A percentile compares a stretch with the other conserved stretches of the same genome.
Conservation (phyloP, 1,140 invertebrate species). For the Hypothenemus hampei region DNA sequence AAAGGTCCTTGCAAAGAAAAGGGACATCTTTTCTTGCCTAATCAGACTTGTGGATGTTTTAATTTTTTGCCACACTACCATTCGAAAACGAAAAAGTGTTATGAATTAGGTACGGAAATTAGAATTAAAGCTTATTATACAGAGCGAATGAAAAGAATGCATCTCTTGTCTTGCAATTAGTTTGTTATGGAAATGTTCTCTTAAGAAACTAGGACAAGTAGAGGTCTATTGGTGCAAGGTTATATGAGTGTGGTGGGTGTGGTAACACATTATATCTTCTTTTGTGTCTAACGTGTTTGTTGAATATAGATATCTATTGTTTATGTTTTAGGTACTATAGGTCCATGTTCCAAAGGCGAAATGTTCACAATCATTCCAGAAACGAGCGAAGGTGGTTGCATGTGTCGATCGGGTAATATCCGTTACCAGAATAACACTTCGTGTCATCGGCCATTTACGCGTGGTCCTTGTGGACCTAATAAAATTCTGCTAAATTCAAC, state of each 20-base stretch:
- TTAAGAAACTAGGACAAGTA: no score
- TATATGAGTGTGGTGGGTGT: no score
- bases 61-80: slow-evolving; percentile 66
- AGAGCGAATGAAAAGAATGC: not conserved
- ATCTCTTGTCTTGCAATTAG: no score
- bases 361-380: slow-evolving; percentile 51
- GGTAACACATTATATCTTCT: no score
- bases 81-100: slow-evolving; percentile 61
- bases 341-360: slow-evolving; percentile 67
- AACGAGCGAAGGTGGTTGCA: slow-evolving; percentile 53
- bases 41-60: slow-evolving; percentile 66
- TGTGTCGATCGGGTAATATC: slow-evolving; percentile 66
- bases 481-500: slow-evolving; percentile 61
- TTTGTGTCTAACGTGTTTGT: no score
- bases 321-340: slow-evolving; percentile 52
- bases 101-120: slow-evolving; percentile 61
- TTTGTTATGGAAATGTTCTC: no score
- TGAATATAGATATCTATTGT: no score
- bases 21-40: slow-evolving; percentile 70
- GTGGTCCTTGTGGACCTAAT: slow-evolving; percentile 64
- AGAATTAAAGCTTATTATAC: not conserved
- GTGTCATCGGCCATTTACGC: slow-evolving; percentile 71
- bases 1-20: slow-evolving; percentile 67
- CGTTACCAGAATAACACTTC: slow-evolving; percentile 58
- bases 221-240: no score